These are phyloP conservation scores for Platypus cylindrus DNA, from an alignment of 2,888 invertebrate genomes.

Conservation along the genomic window DNA sequence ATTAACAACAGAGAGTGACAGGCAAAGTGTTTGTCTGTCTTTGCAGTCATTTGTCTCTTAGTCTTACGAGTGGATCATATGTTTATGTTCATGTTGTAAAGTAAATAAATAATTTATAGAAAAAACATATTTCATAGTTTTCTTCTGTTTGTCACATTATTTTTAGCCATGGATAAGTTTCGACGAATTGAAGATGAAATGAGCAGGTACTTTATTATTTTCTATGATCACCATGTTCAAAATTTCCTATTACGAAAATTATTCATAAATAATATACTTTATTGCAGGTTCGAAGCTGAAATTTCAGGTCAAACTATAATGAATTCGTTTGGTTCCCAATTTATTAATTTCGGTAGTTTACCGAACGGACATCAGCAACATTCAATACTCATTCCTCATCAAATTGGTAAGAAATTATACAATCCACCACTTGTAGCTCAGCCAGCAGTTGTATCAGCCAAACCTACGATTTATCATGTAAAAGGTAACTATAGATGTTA, in stretches of 20 bases:
- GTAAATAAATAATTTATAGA: no score
- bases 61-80: no score
- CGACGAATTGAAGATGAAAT: slow-evolving; percentile 86
- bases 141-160: no score
- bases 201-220: slow-evolving; percentile 50
- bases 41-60: no score
- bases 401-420: slow-evolving; percentile 37
- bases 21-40: no score
- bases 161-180: slow-evolving; percentile 35
- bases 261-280: neutral
- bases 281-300: slow-evolving; percentile 75
- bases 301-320: slow-evolving; percentile 59
- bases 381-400: slow-evolving; percentile 56
- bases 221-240: slow-evolving; percentile 3
- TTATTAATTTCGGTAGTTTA: slow-evolving; percentile 41
- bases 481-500: neutral
- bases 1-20: no score
- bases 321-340: slow-evolving; percentile 44
- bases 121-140: no score
- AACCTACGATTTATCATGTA: slow-evolving; percentile 48
- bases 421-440: slow-evolving; percentile 31
- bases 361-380: slow-evolving; percentile 57
- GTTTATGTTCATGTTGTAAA: no score
- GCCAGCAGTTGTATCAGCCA: slow-evolving; percentile 55
- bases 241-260: slow-evolving; percentile 4